These are phyloP conservation scores for Zootoca vivipara DNA, from an alignment of 2,113 vertebrate genomes.

Conservation along the genomic window DNA sequence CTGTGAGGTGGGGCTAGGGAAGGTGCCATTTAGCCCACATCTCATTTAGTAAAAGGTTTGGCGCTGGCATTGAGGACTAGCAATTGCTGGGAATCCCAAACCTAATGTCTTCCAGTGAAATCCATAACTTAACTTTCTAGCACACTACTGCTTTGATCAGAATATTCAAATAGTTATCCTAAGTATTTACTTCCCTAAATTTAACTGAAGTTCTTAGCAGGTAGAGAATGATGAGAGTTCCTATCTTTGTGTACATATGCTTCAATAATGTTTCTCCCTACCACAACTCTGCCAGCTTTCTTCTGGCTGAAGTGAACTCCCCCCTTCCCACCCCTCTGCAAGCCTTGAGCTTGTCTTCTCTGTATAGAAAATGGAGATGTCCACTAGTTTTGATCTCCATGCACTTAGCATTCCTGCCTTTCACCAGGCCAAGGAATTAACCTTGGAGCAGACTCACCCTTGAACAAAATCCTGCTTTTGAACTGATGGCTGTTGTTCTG, in stretches of 20 bases:
- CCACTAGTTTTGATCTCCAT: not conserved
- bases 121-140: not conserved
- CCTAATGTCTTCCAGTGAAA: not conserved
- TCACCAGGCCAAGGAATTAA: not conserved
- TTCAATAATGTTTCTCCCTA: not conserved
- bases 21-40: not conserved
- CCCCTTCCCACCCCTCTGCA: not conserved
- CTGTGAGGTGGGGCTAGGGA: not conserved
- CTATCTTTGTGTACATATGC: not conserved
- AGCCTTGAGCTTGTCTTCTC: not conserved
- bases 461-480: constrained; percentile 54
- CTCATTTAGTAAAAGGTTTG: not conserved
- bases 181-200: not conserved
- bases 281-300: not conserved
- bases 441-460: constrained; percentile 59
- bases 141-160: not conserved
- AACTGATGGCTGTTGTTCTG: constrained; percentile 54
- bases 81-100: not conserved
- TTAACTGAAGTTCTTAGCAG: not conserved
- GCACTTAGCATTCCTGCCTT: not conserved
- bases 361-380: not conserved
- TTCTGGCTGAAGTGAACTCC: not conserved
- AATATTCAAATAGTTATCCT: not conserved
- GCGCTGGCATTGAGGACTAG: not conserved
- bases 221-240: not conserved